A percentile compares a stretch with the other conserved stretches of the same genome.
Evolutionary conservation across 2,888 invertebrate species (phyloP).

Genomic region (Leistus spinibarbis): DNA sequence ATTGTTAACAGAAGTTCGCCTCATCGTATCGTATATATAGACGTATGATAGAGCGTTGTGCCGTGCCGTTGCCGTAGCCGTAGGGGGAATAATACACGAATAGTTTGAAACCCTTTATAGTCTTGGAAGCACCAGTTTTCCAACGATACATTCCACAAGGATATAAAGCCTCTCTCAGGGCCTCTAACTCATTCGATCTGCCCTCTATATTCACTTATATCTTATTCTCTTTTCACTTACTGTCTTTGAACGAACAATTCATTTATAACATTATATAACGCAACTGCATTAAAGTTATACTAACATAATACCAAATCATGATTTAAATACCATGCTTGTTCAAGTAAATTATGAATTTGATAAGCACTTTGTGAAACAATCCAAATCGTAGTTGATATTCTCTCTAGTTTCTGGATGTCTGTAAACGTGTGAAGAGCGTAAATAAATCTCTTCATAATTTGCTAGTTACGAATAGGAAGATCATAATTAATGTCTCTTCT

Average conservation of each 20-base stretch:
- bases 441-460: not conserved
- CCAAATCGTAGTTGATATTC: too few species aligned
- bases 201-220: not conserved
- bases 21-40: not conserved
- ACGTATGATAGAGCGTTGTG: constrained; percentile 32
- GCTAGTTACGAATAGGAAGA: constrained; percentile 20
- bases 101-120: constrained; percentile 39
- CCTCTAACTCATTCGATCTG: not conserved
- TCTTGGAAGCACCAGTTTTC: constrained; percentile 27
- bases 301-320: too few species aligned
- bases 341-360: too few species aligned
- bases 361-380: too few species aligned
- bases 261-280: not conserved
- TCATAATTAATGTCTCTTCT: constrained; percentile 14
- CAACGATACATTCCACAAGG: constrained; percentile 34
- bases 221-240: not conserved
- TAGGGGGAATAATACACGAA: constrained; percentile 35
- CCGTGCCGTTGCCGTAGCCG: not conserved
- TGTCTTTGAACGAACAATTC: not conserved
- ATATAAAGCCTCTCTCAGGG: constrained; percentile 13
- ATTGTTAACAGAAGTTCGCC: constrained; percentile 38
- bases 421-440: not conserved
- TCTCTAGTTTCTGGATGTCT: too few species aligned
- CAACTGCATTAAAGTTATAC: too few species aligned
- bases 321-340: too few species aligned